Conservation (phyloP, 2,113 vertebrate genomes). For the Amia ocellicauda region DNA sequence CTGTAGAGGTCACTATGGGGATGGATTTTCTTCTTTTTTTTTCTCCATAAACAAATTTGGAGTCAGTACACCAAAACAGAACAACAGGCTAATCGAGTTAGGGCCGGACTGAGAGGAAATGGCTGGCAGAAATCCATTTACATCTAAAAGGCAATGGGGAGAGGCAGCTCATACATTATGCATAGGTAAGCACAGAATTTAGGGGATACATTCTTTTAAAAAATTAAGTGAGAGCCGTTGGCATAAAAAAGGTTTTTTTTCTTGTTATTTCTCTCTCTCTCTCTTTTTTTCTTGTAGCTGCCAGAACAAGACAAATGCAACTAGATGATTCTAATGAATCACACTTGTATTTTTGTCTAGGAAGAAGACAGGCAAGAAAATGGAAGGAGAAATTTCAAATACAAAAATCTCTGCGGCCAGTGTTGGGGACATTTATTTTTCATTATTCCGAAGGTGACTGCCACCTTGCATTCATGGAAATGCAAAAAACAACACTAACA, state of each 20-base stretch:
- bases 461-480: not conserved
- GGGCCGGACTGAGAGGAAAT: conserved; percentile 65
- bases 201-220: conserved; percentile 58
- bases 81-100: conserved; percentile 75
- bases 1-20: conserved; percentile 55
- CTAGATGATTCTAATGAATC: conserved; percentile 44
- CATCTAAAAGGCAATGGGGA: conserved; percentile 46
- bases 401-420: conserved; percentile 18
- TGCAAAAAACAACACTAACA: too few relatives aligned
- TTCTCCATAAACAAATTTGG: conserved; percentile 65
- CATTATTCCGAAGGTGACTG: not conserved
- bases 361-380: not conserved
- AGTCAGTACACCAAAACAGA: conserved; percentile 64
- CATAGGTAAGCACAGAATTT: conserved; percentile 59
- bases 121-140: conserved; percentile 63
- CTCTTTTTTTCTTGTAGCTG: conserved; percentile 39
- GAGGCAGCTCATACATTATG: conserved; percentile 65
- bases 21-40: conserved; percentile 55
- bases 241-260: conserved; percentile 36
- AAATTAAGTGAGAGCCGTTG: conserved; percentile 52
- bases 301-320: conserved; percentile 47
- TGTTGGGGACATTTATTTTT: not conserved
- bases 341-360: conserved; percentile 35
- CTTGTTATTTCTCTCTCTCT: conserved; percentile 45
- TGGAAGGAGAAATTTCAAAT: not conserved